Evolutionary conservation across 2,797 vertebrate species (phyloP).

Genomic region (Acestrorhynchus altus): DNA sequence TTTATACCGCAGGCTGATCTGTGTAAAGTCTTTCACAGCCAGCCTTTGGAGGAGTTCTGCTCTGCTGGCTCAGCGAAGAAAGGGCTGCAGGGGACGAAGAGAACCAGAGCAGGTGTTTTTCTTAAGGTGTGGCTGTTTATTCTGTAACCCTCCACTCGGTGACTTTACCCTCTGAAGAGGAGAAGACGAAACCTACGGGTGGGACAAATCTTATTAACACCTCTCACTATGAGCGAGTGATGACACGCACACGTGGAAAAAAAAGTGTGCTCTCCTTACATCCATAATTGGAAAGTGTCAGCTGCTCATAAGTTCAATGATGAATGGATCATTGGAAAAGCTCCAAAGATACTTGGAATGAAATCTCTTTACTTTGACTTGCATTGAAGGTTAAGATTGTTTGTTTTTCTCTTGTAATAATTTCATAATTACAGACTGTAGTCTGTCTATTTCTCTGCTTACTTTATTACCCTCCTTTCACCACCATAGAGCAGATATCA

Average conservation of each 20-base stretch:
- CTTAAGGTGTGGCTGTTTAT: slow-evolving; percentile 7
- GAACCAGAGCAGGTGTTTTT: slow-evolving; percentile 20
- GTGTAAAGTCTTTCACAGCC: not conserved
- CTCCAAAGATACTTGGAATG: too few species aligned
- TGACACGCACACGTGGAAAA: not conserved
- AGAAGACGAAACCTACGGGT: not conserved
- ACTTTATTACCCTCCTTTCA: too few species aligned
- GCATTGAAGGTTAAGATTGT: too few species aligned
- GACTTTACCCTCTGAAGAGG: not conserved
- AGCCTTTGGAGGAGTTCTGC: not conserved
- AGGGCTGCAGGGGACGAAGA: not conserved
- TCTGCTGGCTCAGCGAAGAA: not conserved
- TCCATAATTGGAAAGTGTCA: too few species aligned
- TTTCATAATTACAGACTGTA: too few species aligned
- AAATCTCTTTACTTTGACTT: too few species aligned
- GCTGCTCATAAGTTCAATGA: too few species aligned
- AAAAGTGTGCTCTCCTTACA: too few species aligned
- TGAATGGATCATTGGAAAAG: too few species aligned
- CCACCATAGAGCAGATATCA: too few species aligned
- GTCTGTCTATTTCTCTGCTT: too few species aligned
- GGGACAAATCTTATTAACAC: slow-evolving; percentile 21
- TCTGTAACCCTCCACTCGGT: not conserved
- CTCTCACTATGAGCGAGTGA: slow-evolving; percentile 15
- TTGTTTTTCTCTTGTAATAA: too few species aligned
- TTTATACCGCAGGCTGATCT: slow-evolving; percentile 16